Evolutionary conservation across 2,888 invertebrate genomes (phyloP).

Genomic region (Crocallis elinguaria): DNA sequence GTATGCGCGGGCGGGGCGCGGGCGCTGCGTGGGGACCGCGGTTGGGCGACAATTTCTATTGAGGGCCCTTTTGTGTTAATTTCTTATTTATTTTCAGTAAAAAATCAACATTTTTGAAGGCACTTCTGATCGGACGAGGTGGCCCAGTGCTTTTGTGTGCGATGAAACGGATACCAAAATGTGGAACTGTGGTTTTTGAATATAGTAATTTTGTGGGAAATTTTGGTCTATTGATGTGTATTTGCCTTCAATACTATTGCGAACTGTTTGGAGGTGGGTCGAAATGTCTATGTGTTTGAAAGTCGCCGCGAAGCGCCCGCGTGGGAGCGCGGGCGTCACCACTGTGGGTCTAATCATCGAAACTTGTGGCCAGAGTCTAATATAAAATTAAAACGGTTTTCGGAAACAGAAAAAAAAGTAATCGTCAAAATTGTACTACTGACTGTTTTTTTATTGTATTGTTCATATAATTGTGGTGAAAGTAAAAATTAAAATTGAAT

Average conservation of each 20-base stretch:
- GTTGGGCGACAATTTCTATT: conserved; percentile 92
- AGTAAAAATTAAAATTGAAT: conserved; percentile 32
- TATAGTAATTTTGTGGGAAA: conserved; percentile 48
- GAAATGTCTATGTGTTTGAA: conserved; percentile 89
- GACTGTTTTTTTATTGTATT: conserved; percentile 32
- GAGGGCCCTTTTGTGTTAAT: conserved; percentile 93
- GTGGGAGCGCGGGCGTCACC: conserved; percentile 57
- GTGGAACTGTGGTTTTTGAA: conserved; percentile 50
- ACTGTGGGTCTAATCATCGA: conserved; percentile 44
- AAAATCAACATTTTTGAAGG: conserved; percentile 95
- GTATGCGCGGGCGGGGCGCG: conserved; percentile 64
- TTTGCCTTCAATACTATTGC: conserved; percentile 93
- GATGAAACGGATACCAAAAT: conserved; percentile 61
- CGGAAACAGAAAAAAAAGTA: conserved; percentile 30
- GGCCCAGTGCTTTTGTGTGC: conserved; percentile 91
- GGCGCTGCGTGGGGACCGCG: conserved; percentile 80
- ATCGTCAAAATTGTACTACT: conserved; percentile 22
- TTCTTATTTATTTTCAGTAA: conserved; percentile 89
- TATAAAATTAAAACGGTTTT: conserved; percentile 28
- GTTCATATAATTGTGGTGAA: conserved; percentile 25
- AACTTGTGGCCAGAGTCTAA: conserved; percentile 42
- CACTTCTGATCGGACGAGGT: conserved; percentile 97
- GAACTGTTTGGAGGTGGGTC: conserved; percentile 88
- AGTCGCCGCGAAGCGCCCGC: conserved; percentile 81
- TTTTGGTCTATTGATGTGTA: conserved; percentile 72